Base-by-base conservation (phyloP, 2,888 invertebrate genomes). In the Epinotia ramella region DNA sequence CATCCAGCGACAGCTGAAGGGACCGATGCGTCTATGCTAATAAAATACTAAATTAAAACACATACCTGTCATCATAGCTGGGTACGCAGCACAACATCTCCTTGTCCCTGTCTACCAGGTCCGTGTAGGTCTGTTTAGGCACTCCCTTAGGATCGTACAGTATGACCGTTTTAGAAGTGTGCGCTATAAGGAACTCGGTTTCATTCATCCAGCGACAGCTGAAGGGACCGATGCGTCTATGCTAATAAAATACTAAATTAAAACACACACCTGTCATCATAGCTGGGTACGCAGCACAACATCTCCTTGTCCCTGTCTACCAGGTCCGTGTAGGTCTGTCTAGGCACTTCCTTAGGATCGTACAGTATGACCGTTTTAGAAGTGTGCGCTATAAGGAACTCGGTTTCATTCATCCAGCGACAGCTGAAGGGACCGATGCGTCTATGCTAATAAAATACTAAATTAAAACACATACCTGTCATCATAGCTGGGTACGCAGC, bases 131-230 rank as follows among this genome's bases (percentile, higher is more conserved):
- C 2, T 85, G 67, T 0, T 89, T 84, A 0, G 59, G 74, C 56
- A 86, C 85, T 0, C 91, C 91, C 11, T 82, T 85, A 0, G 87
- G 84, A n/a, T 85, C 82, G 81, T 92, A 94, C 3, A 92, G 62
- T 3, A 91, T 85, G n/a, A 94, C 85, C 78, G 88, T 88, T 64
- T 88, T 90, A 1, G 86, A 78, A 0, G 93, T 92, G 78, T 94
- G 92, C 0, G 94, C 84, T 20, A 94, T 86, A 0, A 94, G 80
- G 0, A 84, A 86, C 16, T 92, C 88, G 2, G 89, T 87, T 68
- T 87, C 84, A 80, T 88, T 89, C 0, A 91, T 86, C 94, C 94
- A 95, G 3, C 89, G 84, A 73, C 93, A 94, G 84, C 89, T 78
- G 75, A 90, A 89, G 0, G 88, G 3, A 28, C 6, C 33, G 7